These are phyloP conservation scores for Phanerotoma sp. DNA, from an alignment of 2,888 invertebrate species.

Conservation along the genomic window DNA sequence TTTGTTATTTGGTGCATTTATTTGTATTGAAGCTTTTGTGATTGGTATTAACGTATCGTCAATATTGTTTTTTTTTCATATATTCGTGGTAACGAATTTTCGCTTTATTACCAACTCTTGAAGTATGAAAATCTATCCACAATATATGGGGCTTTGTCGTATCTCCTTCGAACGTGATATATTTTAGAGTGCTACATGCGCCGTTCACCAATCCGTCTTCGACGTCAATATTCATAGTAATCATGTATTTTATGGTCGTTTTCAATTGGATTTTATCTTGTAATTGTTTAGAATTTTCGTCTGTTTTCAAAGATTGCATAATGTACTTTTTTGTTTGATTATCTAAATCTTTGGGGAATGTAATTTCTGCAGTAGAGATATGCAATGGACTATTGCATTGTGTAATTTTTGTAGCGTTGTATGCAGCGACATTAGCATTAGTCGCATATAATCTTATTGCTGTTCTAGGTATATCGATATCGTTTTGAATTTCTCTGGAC, in stretches of 20 bases:
- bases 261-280: neutral
- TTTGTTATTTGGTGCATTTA: neutral
- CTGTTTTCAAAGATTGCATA: neutral
- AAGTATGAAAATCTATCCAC: constrained; percentile 27
- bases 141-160: constrained; percentile 1
- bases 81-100: neutral
- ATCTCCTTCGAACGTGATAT: constrained; percentile 31
- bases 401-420: neutral
- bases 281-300: neutral
- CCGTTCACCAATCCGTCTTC: constrained; percentile 7
- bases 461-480: neutral
- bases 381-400: neutral
- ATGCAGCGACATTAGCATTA: neutral
- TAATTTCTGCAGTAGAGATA: neutral
- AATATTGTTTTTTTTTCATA: constrained; percentile 7
- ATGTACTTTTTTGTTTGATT: neutral
- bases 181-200: constrained; percentile 7
- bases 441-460: neutral
- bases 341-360: neutral
- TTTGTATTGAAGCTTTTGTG: neutral
- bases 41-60: constrained; percentile 2
- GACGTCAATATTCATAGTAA: neutral
- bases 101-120: constrained; percentile 16
- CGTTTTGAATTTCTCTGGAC: neutral
- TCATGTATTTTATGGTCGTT: neutral